A percentile compares a stretch with the other conserved stretches of the same genome.
phyloP scores from a whole-genome alignment of 1,140 invertebrate genomes.

The Drosophila ananassae region DNA sequence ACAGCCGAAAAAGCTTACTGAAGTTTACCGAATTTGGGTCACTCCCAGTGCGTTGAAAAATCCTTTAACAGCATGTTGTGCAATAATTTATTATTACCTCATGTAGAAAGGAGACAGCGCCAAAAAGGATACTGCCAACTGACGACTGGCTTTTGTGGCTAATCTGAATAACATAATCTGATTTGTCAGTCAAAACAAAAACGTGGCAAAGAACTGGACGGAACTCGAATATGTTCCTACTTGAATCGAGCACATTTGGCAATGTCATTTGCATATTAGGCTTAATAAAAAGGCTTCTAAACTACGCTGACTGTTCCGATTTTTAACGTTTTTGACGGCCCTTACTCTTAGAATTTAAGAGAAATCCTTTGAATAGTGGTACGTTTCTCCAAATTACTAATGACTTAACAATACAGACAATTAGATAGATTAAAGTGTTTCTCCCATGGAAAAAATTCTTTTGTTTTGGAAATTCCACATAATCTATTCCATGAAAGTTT shows the following conservation, averaged over 20 bases:
- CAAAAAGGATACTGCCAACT: constrained; percentile 37
- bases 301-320: constrained; percentile 1
- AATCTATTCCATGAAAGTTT: neutral
- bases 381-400: too few species aligned
- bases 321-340: neutral
- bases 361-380: neutral
- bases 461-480: too few species aligned
- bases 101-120: constrained; percentile 1
- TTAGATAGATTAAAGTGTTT: too few species aligned
- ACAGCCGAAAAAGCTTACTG: constrained; percentile 48
- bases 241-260: constrained; percentile 48
- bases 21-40: constrained; percentile 47
- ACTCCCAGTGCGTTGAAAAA: constrained; percentile 1
- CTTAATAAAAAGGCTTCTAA: constrained; percentile 42
- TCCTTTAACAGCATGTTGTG: constrained; percentile 31
- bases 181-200: constrained; percentile 47
- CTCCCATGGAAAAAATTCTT: too few species aligned
- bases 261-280: constrained; percentile 56
- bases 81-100: constrained; percentile 49
- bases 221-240: constrained; percentile 32
- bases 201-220: constrained; percentile 42
- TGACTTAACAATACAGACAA: too few species aligned
- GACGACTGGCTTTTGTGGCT: constrained; percentile 51
- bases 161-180: constrained; percentile 70
- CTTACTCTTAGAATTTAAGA: neutral